A percentile compares a stretch with the other conserved stretches of the same genome.
Evolutionary conservation across 2,888 invertebrate genomes (phyloP).

Genomic region (Metallyticus violacea): DNA sequence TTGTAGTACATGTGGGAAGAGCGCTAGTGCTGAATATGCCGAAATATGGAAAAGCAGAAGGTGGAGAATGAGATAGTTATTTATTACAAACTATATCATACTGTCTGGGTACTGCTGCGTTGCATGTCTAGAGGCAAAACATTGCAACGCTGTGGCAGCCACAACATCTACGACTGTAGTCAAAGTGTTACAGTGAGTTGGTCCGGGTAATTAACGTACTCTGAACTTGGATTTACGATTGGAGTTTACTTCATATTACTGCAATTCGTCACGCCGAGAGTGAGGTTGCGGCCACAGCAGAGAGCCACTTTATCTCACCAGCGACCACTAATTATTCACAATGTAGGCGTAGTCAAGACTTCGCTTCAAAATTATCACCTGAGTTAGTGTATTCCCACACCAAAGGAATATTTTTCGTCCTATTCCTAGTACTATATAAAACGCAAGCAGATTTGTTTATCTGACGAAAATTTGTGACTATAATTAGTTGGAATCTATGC

Average conservation of each 20-base stretch:
- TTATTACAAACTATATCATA: background rate
- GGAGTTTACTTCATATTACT: constrained; percentile 1
- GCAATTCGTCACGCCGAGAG: constrained; percentile 1
- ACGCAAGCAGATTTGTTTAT: background rate
- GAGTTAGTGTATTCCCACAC: background rate
- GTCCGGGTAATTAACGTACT: background rate
- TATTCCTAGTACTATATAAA: background rate
- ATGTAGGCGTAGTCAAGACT: background rate
- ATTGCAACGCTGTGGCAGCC: background rate
- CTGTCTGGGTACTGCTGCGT: background rate
- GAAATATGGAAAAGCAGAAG: too few relatives aligned
- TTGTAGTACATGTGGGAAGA: too few relatives aligned
- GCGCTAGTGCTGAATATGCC: too few relatives aligned
- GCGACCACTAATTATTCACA: constrained; percentile 1
- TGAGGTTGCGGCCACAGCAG: background rate
- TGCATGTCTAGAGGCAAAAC: background rate
- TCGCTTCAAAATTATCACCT: background rate
- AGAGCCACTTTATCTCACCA: background rate
- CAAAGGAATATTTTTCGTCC: background rate
- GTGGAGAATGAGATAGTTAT: background rate
- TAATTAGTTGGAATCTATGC: too few relatives aligned
- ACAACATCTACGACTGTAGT: background rate
- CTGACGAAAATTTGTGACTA: too few relatives aligned
- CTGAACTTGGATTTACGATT: constrained; percentile 8
- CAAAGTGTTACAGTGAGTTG: background rate